Base-by-base conservation (phyloP, 1,140 invertebrate genomes). In the Lordiphosa collinella region DNA sequence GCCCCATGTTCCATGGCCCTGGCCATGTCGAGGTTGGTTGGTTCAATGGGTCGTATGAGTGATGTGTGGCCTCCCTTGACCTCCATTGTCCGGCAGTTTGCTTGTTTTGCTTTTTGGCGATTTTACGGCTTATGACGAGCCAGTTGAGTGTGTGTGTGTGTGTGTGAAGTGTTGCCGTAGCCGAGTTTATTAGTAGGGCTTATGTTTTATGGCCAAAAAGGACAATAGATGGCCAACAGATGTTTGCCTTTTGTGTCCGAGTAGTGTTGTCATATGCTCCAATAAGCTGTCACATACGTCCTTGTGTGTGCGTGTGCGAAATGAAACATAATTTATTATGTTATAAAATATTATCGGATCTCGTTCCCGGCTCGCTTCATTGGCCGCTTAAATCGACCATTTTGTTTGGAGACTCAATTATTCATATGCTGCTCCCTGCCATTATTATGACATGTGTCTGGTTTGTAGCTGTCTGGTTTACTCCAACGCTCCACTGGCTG, bases 321-420 rank as follows among this genome's bases (percentile, higher is more conserved):
- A 67, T 73, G 78, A 62, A 78, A 84, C 72, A 84, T 82, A 84
- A 82, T 82, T 82, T 82, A 82, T 82, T 82, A 82, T 82, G 78
- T 82, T 82, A 82, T 82, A 82, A 76, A 84, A 84, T 78, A 82
- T 84, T 82, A 84, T 82, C 78, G 67, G 76, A 35, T 58, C 59
- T 56, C 50, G 52, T 34, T 44, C 35, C 35, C 37, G 50, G 41
- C 41, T 41, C 76, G 76, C 76, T 82, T 80, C 76, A 80, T 82
- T 80, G 76, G 76, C 51, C 71, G 76, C 72, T 82, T 82, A 73
- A 84, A 84, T 82, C 68, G 78, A 82, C 79, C 78, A 62, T 78
- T 82, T 84, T 73, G 78, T 61, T 80, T 58, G 71, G 40, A 61
- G 78, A 80, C 76, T 82, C 76, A 82, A 82, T 82, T 82, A 82